Percentiles rank a stretch among this genome's conserved stretches.
These are phyloP conservation scores for Dendropsophus ebraccatus DNA, from an alignment of 2,113 vertebrate genomes.

Conservation along the genomic window DNA sequence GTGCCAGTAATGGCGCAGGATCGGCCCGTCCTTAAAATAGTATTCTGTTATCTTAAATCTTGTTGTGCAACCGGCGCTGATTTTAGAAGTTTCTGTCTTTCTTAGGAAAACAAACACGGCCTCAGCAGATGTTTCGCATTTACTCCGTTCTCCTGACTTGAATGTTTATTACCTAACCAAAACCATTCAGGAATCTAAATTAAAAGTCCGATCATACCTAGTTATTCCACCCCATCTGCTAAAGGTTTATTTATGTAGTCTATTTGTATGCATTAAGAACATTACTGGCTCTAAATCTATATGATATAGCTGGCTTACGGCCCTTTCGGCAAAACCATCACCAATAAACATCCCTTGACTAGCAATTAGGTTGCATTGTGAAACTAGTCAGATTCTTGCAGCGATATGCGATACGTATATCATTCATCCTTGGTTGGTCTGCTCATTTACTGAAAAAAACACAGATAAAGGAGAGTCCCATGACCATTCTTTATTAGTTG, in stretches of 20 bases:
- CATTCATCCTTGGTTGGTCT: not conserved
- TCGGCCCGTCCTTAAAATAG: constrained; percentile 10
- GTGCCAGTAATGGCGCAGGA: constrained; percentile 48
- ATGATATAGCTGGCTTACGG: not conserved
- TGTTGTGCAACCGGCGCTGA: constrained; percentile 55
- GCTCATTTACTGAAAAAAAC: not conserved
- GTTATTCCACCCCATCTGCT: constrained; percentile 26
- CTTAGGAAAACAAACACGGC: constrained; percentile 3
- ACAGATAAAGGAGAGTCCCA: not conserved
- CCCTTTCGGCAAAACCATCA: not conserved
- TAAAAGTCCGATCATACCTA: constrained; percentile 26
- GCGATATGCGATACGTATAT: not conserved
- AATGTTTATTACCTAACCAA: constrained; percentile 29
- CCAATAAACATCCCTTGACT: not conserved
- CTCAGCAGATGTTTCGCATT: constrained; percentile 45
- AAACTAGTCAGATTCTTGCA: not conserved
- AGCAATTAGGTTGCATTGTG: not conserved
- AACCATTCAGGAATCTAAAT: constrained; percentile 19
- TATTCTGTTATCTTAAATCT: constrained; percentile 53
- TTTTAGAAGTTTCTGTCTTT: constrained; percentile 33
- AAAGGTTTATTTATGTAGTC: constrained; percentile 22
- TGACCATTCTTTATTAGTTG: too few species aligned
- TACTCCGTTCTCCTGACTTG: constrained; percentile 41
- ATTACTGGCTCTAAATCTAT: not conserved
- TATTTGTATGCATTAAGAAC: not conserved